Conservation (phyloP, 2,797 vertebrate species). For the Anguilla anguilla region DNA sequence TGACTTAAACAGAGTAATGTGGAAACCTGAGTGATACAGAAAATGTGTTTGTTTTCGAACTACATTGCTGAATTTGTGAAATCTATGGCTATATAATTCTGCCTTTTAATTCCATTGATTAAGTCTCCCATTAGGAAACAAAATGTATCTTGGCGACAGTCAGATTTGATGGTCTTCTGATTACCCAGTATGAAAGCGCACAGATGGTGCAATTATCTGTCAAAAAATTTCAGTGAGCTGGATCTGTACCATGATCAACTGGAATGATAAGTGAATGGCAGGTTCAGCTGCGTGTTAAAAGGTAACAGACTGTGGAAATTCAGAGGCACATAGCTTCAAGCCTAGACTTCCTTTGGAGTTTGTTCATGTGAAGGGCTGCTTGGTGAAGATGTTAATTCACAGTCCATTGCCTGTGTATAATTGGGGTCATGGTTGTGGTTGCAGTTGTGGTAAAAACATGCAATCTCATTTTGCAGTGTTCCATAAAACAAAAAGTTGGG, state of each 20-base stretch:
- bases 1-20: neutral
- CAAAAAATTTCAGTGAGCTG: slow-evolving; percentile 9
- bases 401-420: neutral
- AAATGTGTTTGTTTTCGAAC: neutral
- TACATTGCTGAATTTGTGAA: slow-evolving; percentile 12
- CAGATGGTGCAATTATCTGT: neutral
- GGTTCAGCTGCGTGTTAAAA: slow-evolving; percentile 18
- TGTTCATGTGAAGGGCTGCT: slow-evolving; percentile 25
- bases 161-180: slow-evolving; percentile 6
- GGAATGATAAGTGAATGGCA: slow-evolving; percentile 10
- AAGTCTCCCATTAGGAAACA: slow-evolving; percentile 25
- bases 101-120: slow-evolving; percentile 24
- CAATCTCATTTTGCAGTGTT: neutral
- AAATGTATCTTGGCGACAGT: slow-evolving; percentile 33
- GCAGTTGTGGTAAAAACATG: neutral
- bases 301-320: slow-evolving; percentile 8
- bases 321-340: neutral
- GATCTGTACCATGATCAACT: slow-evolving; percentile 19
- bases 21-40: neutral
- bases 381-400: neutral
- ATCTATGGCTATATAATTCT: slow-evolving; percentile 22
- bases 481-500: neutral
- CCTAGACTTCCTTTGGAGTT: neutral
- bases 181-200: neutral
- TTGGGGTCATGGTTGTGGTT: neutral